Conservation (phyloP, 1,140 invertebrate genomes). For the Achatina immaculata region DNA sequence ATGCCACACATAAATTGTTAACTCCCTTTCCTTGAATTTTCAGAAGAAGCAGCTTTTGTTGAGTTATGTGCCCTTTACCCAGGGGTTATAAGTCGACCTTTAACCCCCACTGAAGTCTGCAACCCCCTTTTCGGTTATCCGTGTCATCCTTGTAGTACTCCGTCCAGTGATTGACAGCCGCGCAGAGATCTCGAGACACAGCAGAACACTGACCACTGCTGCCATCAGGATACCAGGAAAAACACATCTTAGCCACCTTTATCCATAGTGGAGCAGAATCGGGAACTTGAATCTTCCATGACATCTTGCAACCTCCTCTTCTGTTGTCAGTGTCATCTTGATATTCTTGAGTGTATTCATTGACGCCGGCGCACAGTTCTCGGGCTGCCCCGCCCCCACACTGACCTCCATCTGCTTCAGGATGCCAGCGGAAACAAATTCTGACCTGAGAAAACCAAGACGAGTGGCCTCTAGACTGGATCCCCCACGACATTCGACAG, state of each 20-base stretch:
- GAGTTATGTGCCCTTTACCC: no score
- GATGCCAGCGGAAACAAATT: conserved; percentile 46
- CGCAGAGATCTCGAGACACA: conserved; percentile 31
- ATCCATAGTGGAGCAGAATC: conserved; percentile 38
- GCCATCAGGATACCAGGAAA: conserved; percentile 43
- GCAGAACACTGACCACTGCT: conserved; percentile 43
- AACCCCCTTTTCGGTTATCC: conserved; percentile 38
- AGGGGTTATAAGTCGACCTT: not conserved
- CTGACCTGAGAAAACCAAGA: conserved; percentile 37
- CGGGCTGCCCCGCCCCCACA: conserved; percentile 38
- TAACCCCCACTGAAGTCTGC: conserved; percentile 37
- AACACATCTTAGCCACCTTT: conserved; percentile 38
- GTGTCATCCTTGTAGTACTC: conserved; percentile 46
- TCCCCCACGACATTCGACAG: conserved; percentile 44
- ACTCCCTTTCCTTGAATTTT: no score
- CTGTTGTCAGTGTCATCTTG: conserved; percentile 43
- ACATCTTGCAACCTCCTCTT: conserved; percentile 40
- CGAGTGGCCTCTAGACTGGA: not conserved
- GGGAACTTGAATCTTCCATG: conserved; percentile 39
- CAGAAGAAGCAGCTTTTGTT: no score
- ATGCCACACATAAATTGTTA: no score
- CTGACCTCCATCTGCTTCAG: conserved; percentile 41
- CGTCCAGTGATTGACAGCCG: conserved; percentile 40
- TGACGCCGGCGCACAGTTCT: conserved; percentile 39
- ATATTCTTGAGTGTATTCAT: conserved; percentile 34